phyloP scores from a whole-genome alignment of 2,888 invertebrate species.

The Philhelius pedissequus region DNA sequence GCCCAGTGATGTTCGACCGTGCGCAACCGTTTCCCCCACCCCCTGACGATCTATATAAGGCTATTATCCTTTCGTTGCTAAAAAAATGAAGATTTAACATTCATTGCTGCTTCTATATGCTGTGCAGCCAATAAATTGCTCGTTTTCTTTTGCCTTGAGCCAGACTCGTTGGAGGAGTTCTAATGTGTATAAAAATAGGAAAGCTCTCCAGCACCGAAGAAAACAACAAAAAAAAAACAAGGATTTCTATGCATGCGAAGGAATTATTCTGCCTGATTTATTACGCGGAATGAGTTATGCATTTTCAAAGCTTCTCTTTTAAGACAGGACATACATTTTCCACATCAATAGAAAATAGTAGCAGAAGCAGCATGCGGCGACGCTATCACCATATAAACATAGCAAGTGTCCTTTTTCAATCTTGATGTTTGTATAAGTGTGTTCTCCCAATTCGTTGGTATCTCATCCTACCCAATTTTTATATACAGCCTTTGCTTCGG shows the following conservation, averaged over 20 bases:
- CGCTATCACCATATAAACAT: constrained; percentile 58
- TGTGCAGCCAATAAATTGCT: constrained; percentile 47
- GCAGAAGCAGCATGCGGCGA: constrained; percentile 33
- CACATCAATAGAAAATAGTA: constrained; percentile 58
- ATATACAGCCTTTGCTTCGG: constrained; percentile 11
- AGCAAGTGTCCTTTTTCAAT: not conserved
- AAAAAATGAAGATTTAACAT: constrained; percentile 63
- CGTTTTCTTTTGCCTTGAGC: not conserved
- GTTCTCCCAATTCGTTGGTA: not conserved
- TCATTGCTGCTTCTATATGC: constrained; percentile 35
- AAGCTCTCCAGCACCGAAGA: not conserved
- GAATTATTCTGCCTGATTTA: constrained; percentile 66
- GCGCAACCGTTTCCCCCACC: not conserved
- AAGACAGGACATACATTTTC: constrained; percentile 64
- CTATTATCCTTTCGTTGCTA: constrained; percentile 62
- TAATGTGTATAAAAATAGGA: not conserved
- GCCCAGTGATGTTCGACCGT: not conserved
- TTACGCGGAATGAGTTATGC: constrained; percentile 66
- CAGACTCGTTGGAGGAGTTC: constrained; percentile 10
- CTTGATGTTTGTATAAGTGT: not conserved
- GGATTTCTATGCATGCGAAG: constrained; percentile 50
- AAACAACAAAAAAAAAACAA: not conserved
- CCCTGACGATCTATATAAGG: not conserved
- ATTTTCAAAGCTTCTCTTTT: constrained; percentile 62
- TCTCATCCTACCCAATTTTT: constrained; percentile 11